Conservation (phyloP, 2,113 vertebrate species). For the Alaudala cheleensis region DNA sequence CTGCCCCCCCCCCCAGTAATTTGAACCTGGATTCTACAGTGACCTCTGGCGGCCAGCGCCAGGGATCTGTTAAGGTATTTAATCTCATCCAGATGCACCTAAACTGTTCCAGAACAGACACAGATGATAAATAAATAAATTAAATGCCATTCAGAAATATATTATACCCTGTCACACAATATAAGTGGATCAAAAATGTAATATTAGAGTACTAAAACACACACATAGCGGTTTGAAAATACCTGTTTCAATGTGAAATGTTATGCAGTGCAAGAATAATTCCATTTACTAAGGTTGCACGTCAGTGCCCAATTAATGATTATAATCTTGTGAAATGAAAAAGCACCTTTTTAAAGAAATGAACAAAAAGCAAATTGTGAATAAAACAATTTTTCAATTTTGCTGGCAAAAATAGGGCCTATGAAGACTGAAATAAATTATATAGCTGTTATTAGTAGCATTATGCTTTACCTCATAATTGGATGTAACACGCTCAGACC, state of each 20-base stretch:
- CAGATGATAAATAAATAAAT: conserved; percentile 68
- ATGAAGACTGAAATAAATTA: conserved; percentile 77
- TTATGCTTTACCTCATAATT: conserved; percentile 81
- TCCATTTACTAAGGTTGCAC: conserved; percentile 63
- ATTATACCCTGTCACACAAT: conserved; percentile 47
- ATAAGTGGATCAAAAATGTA: conserved; percentile 58
- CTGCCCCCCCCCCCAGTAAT: neutral
- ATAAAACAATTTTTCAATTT: conserved; percentile 84
- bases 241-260: conserved; percentile 61
- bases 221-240: conserved; percentile 70
- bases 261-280: conserved; percentile 69
- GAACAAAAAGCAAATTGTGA: conserved; percentile 78
- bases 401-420: conserved; percentile 74
- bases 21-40: conserved; percentile 78
- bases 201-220: conserved; percentile 60
- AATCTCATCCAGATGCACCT: conserved; percentile 41
- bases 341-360: conserved; percentile 70
- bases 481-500: conserved; percentile 77
- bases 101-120: conserved; percentile 14
- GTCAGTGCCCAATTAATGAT: conserved; percentile 77
- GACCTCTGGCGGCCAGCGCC: conserved; percentile 77
- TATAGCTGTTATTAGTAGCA: conserved; percentile 77
- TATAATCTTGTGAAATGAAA: conserved; percentile 74
- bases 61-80: conserved; percentile 57
- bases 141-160: conserved; percentile 53